These are phyloP conservation scores for Sinopyrophorus schimmeli DNA, from an alignment of 2,888 invertebrate genomes.

Conservation along the genomic window DNA sequence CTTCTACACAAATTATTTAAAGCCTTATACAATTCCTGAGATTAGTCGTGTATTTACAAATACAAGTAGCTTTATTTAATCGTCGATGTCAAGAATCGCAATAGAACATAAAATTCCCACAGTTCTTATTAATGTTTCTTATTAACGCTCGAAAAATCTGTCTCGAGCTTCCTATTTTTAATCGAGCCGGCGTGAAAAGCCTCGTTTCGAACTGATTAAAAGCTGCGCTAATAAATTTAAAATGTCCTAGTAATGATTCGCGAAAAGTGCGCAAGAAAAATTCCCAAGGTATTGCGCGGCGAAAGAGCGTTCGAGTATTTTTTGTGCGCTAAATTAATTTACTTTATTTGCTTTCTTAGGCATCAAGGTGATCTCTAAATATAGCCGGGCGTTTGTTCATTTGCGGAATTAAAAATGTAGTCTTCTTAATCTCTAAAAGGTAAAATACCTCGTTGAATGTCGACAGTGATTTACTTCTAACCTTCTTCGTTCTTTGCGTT, in stretches of 20 bases:
- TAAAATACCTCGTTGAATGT: slow-evolving; percentile 41
- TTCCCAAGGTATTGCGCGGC: slow-evolving; percentile 1
- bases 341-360: slow-evolving; percentile 8
- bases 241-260: slow-evolving; percentile 9
- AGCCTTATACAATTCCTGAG: too few species aligned
- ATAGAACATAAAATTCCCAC: slow-evolving; percentile 14
- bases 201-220: slow-evolving; percentile 23
- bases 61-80: too few species aligned
- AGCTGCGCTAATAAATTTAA: slow-evolving; percentile 23
- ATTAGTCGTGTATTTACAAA: too few species aligned
- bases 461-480: slow-evolving; percentile 42
- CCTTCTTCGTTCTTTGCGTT: slow-evolving; percentile 37
- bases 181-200: slow-evolving; percentile 10
- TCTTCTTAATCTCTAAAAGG: slow-evolving; percentile 39
- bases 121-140: slow-evolving; percentile 11
- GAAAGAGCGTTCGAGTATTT: not conserved
- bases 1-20: too few species aligned
- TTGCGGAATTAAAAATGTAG: slow-evolving; percentile 29
- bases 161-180: slow-evolving; percentile 3
- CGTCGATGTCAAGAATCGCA: too few species aligned
- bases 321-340: slow-evolving; percentile 8
- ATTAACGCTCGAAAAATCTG: slow-evolving; percentile 2
- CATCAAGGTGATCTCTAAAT: slow-evolving; percentile 22
- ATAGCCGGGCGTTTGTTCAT: slow-evolving; percentile 19
- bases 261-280: slow-evolving; percentile 4